Conservation (phyloP, 2,113 vertebrate species). For the Cygnus buccinator region DNA sequence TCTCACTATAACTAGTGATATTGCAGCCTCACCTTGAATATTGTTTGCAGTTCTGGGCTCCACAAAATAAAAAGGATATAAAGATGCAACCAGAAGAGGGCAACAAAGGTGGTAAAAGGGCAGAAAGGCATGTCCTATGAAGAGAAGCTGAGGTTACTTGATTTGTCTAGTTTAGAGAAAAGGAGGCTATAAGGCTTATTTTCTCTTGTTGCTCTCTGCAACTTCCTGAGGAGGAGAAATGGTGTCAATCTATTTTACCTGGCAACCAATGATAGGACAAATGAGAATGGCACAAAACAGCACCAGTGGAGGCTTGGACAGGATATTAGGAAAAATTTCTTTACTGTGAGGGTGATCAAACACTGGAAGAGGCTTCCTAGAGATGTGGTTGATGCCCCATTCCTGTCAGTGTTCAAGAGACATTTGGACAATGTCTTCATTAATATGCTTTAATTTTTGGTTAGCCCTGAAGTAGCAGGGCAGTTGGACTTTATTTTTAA, state of each 20-base stretch:
- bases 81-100: neutral
- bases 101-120: neutral
- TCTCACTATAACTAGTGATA: neutral
- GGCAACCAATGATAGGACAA: neutral
- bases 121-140: neutral
- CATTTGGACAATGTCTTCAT: neutral
- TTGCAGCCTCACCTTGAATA: neutral
- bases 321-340: neutral
- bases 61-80: neutral
- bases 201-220: neutral
- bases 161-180: neutral
- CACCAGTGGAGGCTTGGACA: neutral
- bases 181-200: neutral
- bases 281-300: neutral
- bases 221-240: neutral
- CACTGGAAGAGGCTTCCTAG: neutral
- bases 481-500: neutral
- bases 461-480: neutral
- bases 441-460: neutral
- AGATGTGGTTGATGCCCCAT: neutral
- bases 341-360: neutral
- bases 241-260: neutral
- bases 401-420: neutral
- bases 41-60: neutral
- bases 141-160: neutral